phyloP scores from a whole-genome alignment of 1,140 invertebrate genomes.

The Heliconius himera region DNA sequence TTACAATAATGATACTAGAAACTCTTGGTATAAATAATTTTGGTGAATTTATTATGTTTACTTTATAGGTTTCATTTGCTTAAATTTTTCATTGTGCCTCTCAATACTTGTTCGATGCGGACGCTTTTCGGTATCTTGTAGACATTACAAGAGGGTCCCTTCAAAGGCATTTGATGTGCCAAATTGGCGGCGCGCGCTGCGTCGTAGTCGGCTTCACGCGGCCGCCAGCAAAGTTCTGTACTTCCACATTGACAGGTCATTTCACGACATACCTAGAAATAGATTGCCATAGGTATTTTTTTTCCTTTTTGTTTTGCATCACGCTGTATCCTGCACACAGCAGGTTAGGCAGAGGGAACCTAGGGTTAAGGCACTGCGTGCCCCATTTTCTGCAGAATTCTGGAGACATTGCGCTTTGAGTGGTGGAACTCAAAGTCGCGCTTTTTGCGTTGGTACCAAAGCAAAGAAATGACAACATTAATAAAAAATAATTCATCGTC shows the following conservation, averaged over 20 bases:
- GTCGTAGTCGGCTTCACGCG: constrained; percentile 56
- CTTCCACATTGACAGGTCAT: constrained; percentile 65
- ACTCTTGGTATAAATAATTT: not conserved
- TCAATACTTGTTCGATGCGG: constrained; percentile 50
- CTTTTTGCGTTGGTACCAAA: no score
- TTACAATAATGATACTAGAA: not conserved
- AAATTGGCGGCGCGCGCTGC: constrained; percentile 56
- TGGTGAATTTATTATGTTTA: not conserved
- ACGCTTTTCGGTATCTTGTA: constrained; percentile 58
- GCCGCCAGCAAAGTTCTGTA: constrained; percentile 64
- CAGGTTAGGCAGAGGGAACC: no score
- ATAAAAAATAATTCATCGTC: no score
- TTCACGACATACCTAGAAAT: constrained; percentile 64
- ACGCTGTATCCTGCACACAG: not conserved
- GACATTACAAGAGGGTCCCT: constrained; percentile 45
- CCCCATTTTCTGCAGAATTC: no score
- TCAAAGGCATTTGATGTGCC: constrained; percentile 54
- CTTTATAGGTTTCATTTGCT: not conserved
- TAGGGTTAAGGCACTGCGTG: no score
- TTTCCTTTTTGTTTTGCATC: not conserved
- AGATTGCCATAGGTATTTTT: not conserved
- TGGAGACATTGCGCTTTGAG: no score
- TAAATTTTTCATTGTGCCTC: constrained; percentile 18
- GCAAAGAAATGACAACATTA: no score
- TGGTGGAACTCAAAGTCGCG: no score